Evolutionary conservation across 2,888 invertebrate species (phyloP).

Genomic region (Drosophila putrida): DNA sequence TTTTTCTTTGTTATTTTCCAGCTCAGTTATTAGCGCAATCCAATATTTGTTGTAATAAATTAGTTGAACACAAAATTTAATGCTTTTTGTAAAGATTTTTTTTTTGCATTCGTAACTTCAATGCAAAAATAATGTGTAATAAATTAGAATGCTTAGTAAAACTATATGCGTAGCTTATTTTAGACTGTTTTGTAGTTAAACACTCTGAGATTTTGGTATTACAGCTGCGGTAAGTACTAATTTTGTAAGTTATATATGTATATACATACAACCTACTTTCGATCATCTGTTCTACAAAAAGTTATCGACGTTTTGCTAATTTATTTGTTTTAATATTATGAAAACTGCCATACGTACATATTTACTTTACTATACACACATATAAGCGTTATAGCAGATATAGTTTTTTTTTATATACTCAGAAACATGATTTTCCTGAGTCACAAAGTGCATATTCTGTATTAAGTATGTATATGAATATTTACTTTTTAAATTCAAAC

Average conservation of each 20-base stretch:
- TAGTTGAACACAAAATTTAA: slow-evolving; percentile 56
- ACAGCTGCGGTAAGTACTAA: slow-evolving; percentile 50
- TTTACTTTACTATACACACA: no score
- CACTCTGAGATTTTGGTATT: slow-evolving; percentile 4
- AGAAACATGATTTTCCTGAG: no score
- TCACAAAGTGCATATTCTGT: background rate
- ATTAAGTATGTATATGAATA: background rate
- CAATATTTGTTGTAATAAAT: slow-evolving; percentile 71
- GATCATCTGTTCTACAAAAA: no score
- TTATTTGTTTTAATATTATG: no score
- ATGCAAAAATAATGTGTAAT: slow-evolving; percentile 24
- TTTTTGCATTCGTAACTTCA: slow-evolving; percentile 28
- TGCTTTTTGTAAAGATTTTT: slow-evolving; percentile 48
- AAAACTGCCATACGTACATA: no score
- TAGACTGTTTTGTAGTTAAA: slow-evolving; percentile 37
- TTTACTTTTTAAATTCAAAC: background rate
- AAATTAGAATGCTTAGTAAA: slow-evolving; percentile 48
- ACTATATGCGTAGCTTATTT: slow-evolving; percentile 44
- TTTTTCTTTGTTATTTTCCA: slow-evolving; percentile 66
- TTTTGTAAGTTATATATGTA: no score
- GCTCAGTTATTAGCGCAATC: slow-evolving; percentile 79
- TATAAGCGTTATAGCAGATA: no score
- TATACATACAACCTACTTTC: no score
- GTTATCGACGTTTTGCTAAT: no score
- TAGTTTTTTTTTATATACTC: no score